Evolutionary conservation across 1,140 invertebrate species (phyloP), one percentile per base, ranked within the genome.

Genomic region (Frieseomelitta varia): DNA sequence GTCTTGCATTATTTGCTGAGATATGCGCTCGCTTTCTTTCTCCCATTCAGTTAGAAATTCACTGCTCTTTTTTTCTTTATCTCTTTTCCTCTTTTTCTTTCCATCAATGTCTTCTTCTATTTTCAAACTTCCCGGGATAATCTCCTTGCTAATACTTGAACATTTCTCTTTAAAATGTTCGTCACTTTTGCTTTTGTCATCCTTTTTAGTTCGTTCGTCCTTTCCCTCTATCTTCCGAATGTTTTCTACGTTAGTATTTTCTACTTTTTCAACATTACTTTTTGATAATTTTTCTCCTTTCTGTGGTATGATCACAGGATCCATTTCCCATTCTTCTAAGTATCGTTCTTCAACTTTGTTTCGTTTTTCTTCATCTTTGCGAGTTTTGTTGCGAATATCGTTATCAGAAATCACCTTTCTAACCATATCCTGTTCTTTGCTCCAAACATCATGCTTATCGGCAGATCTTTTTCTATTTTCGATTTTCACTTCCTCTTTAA

Each of bases 291-390:
- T 76, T 56, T 51, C 69, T 65, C 21, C 81, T 85, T 73, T 87
- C 21, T 85, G 80, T 8, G 65, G 8, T 30, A 79, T 77, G 0
- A 85, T 80, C 39, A 85, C 53, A 34, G 90, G 85, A 69, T 92
- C 90, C 34, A 84, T 85, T 84, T 92, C 89, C 91, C 91, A 92
- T 21, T 91, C 91, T 39, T 90, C 86, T 34, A 90, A 47, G n/a
- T 78, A 89, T 67, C 55, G 83, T 34, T 88, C 86, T 0, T 81
- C 55, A 1, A 51, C 21, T 55, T 90, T 90, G 21, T 6, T 67
- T 0, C 56, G 56, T 27, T 85, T 85, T 14, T 61, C 71, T 21
- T 81, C 71, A 2, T 80, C 61, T 67, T 85, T 87, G 10, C 39
- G 78, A 11, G 12, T 14, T 53, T 79, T 79, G 15, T 11, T 78